Evolutionary conservation across 2,797 vertebrate species (phyloP).

Genomic region (Prunella strophiata): DNA sequence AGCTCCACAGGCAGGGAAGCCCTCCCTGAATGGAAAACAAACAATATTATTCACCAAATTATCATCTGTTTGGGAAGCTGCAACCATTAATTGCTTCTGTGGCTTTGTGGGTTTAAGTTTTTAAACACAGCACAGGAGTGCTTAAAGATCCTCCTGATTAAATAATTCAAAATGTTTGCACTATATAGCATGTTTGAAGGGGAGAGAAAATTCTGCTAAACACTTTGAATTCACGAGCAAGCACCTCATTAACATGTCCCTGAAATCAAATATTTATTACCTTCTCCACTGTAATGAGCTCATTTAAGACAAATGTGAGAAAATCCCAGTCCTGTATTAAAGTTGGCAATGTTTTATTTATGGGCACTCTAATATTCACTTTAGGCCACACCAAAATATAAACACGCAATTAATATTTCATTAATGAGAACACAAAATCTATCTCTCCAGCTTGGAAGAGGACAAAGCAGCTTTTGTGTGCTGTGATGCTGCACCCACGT

Average conservation of each 20-base stretch:
- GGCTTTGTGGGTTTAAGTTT: slow-evolving; percentile 36
- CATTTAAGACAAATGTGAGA: slow-evolving; percentile 41
- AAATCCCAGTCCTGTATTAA: neutral
- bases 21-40: neutral
- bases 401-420: slow-evolving; percentile 46
- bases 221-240: slow-evolving; percentile 56
- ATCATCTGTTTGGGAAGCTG: neutral
- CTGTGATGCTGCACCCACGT: neutral
- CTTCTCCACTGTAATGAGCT: slow-evolving; percentile 27
- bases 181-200: slow-evolving; percentile 21
- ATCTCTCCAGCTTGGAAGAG: neutral
- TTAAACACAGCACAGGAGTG: neutral
- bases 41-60: neutral
- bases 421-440: neutral
- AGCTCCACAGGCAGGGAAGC: neutral
- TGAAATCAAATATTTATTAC: slow-evolving; percentile 64
- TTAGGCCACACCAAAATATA: slow-evolving; percentile 30
- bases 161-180: slow-evolving; percentile 69
- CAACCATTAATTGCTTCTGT: slow-evolving; percentile 38
- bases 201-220: slow-evolving; percentile 55
- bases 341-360: slow-evolving; percentile 37
- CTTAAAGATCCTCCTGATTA: slow-evolving; percentile 41
- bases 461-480: neutral
- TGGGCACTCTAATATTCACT: slow-evolving; percentile 23
- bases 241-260: slow-evolving; percentile 58